Base-by-base conservation (phyloP, 37 sponge, comb jelly and placozoan species). In the Sycon ciliatum region DNA sequence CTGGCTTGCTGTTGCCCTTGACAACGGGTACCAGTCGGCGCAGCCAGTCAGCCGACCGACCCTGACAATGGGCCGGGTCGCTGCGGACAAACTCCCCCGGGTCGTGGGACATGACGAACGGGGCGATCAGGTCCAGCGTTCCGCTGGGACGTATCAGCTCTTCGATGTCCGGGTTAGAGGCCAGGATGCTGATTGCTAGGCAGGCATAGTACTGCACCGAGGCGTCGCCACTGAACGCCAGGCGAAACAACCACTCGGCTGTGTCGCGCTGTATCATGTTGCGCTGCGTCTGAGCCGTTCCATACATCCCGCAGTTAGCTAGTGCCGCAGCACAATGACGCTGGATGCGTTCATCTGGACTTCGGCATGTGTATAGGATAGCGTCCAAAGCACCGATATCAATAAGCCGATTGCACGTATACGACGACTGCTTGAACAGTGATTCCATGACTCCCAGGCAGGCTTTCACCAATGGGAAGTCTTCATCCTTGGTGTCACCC, bases 231-330 rank as follows among this genome's bases (percentile, higher is more conserved):
- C 77, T 76, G 56, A 82, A 82, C 2, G 77, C 76, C 7, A 82
- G 57, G 1, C 77, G 82, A 34, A 82, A 82, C 40, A 82, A 65
- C 82, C 82, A 82, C 39, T 82, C 77, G 24, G 75, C 82, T 2
- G 71, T 77, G 30, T 75, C 22, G 4, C 52, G 37, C 9, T 20
- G 24, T 5, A 82, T 39, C 82, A 82, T 82, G 22, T 16, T 26
- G 0, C 6, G 22, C 1, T 76, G 82, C 23, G 34, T 34, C 34
- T 82, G 31, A 3, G 49, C 26, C 0, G 28, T 55, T 0, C 82
- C 82, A 66, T 69, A 82, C 76, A 82, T 68, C 20, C 77, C 82
- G 53, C 82, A 82, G 77, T 82, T 82, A 38, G 77, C 76, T 32
- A 82, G 56, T 1, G 82, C 77, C 1, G 76, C 82, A 9, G 83